A percentile compares a stretch with the other conserved stretches of the same genome.
phyloP scores from a whole-genome alignment of 2,113 vertebrate species.

The Archilochus colubris region DNA sequence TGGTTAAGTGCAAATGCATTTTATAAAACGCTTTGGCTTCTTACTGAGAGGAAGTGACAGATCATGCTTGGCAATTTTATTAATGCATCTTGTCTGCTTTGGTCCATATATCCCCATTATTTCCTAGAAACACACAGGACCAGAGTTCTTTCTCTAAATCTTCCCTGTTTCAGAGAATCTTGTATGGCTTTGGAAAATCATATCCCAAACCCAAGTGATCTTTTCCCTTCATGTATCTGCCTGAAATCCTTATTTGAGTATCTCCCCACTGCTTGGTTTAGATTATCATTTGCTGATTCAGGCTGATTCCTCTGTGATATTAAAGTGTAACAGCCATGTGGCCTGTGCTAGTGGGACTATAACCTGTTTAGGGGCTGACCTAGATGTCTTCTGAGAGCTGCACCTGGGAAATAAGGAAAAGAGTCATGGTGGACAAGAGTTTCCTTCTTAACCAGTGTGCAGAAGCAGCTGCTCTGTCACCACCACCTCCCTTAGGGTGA shows the following conservation, averaged over 20 bases:
- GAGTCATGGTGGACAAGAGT: neutral
- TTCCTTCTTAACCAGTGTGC: neutral
- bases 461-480: neutral
- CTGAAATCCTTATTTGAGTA: neutral
- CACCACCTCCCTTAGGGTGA: neutral
- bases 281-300: neutral
- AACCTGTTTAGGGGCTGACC: neutral
- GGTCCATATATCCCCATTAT: neutral
- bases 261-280: neutral
- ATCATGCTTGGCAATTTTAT: slow-evolving; percentile 51
- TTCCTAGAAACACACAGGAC: neutral
- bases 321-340: neutral
- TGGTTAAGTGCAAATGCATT: slow-evolving; percentile 63
- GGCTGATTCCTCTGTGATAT: neutral
- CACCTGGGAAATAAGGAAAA: neutral
- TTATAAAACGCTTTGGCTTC: slow-evolving; percentile 53
- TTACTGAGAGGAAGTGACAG: slow-evolving; percentile 55
- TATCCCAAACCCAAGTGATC: neutral
- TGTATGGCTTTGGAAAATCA: neutral
- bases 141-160: neutral
- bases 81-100: slow-evolving; percentile 37
- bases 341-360: neutral
- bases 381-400: neutral
- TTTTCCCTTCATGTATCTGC: neutral
- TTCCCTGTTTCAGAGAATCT: neutral